Percentiles rank a stretch among this genome's conserved stretches.
Conservation (phyloP, 1,140 invertebrate species). For the Tribolium madens region DNA sequence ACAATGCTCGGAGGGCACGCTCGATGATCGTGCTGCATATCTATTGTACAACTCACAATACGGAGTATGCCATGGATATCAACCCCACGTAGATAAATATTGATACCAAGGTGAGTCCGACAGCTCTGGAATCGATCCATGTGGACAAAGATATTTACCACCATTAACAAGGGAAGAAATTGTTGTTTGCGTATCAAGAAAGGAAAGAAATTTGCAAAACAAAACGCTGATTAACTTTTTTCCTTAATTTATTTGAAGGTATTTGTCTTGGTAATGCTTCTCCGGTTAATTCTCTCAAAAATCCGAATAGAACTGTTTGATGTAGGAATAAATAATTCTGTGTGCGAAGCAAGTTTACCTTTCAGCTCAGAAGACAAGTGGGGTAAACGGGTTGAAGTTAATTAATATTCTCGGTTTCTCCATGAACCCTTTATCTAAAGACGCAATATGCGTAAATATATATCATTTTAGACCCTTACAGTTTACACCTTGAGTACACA, state of each 20-base stretch:
- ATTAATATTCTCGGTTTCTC: conserved; percentile 47
- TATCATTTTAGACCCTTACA: conserved; percentile 44
- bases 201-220: too few species aligned
- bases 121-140: conserved; percentile 21
- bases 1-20: too few species aligned
- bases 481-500: conserved; percentile 41
- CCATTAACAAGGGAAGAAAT: neutral
- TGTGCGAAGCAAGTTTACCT: conserved; percentile 23
- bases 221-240: too few species aligned
- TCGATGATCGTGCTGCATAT: conserved; percentile 29
- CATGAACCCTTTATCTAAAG: conserved; percentile 41
- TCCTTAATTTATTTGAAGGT: neutral
- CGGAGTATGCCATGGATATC: conserved; percentile 22
- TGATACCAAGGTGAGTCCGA: conserved; percentile 42
- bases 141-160: conserved; percentile 12
- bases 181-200: too few species aligned
- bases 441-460: conserved; percentile 50
- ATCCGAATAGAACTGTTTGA: conserved; percentile 19
- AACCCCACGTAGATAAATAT: conserved; percentile 38
- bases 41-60: conserved; percentile 40
- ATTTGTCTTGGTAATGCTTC: neutral
- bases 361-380: conserved; percentile 38
- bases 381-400: conserved; percentile 44
- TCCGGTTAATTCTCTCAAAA: neutral
- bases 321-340: conserved; percentile 37